Evolutionary conservation across 1,140 invertebrate species (phyloP), one percentile per base, ranked within the genome.

Genomic region (Drosophila miranda): DNA sequence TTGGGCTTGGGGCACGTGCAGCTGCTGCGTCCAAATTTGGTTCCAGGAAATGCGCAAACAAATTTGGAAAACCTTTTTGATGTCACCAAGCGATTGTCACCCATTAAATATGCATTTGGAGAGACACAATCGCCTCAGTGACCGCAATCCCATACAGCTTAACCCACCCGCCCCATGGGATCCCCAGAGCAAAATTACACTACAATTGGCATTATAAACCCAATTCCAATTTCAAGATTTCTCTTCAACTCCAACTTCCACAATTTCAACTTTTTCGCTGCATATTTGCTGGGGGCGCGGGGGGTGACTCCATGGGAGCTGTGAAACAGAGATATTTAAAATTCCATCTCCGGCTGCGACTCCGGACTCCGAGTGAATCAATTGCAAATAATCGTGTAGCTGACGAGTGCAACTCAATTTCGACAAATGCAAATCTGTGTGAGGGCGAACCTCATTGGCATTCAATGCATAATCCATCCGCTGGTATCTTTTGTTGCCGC

Each of bases 201-300:
- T 63, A 63, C 66, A 70, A 64, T 61, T 71, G 55, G 51, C 54
- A 57, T 75, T 70, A 71, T 75, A 75, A 63, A 45, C 70, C 57
- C 58, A 75, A 58, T 70, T 84, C 46, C 75, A 73, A 79, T 79
- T 68, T 44, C 19, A 50, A 59, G 80, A 83, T 83, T 83, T 83
- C 69, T 72, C 73, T 72, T 67, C 58, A 43, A 13, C 52, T 59
- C 60, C 48, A 62, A 70, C 44, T 70, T 70, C 80, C 67, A 53
- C 76, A 68, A 51, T 68, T 68, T 67, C 71, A 83, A 64, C 21
- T 11, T 23, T 26, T 21, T 16, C n/a, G 6, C 41, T 44, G 55
- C 57, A 50, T 57, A 56, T 63, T 73, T 74, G 50, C 59, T 26
- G 26, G 46, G 57, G 53, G 48, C 58, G 28, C 6, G 28, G 8